phyloP scores from a whole-genome alignment of 2,113 vertebrate species.

The Hystrix cristata region DNA sequence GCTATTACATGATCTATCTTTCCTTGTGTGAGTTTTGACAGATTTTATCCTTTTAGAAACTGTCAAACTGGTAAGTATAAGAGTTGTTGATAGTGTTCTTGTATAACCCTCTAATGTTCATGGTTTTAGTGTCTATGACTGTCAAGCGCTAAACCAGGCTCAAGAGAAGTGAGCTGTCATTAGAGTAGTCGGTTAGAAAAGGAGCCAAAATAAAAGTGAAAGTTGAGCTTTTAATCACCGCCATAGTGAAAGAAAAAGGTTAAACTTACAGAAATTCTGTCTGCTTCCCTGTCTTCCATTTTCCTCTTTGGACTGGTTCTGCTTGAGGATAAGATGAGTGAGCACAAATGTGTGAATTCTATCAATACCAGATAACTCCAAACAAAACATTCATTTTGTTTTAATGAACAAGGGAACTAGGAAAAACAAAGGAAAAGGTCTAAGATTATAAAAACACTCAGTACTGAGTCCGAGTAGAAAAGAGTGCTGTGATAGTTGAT shows the following conservation, averaged over 20 bases:
- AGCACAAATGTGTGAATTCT: neutral
- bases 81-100: neutral
- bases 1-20: neutral
- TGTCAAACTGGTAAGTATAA: neutral
- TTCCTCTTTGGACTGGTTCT: neutral
- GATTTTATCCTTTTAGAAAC: neutral
- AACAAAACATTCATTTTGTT: neutral
- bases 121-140: neutral
- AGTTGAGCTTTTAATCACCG: neutral
- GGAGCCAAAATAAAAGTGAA: neutral
- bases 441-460: neutral
- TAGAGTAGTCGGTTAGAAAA: neutral
- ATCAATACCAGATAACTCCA: neutral
- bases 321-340: neutral
- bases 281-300: neutral
- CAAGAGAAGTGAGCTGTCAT: neutral
- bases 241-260: neutral
- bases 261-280: neutral
- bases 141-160: neutral
- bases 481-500: neutral
- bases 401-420: rapidly evolving
- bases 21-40: conserved; percentile 11
- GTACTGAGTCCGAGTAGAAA: neutral
- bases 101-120: neutral
- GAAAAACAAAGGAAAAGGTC: no score